Evolutionary conservation across 2,797 vertebrate genomes (phyloP), one percentile per base, ranked within the genome.

Genomic region (Micropoecilia bifurca): DNA sequence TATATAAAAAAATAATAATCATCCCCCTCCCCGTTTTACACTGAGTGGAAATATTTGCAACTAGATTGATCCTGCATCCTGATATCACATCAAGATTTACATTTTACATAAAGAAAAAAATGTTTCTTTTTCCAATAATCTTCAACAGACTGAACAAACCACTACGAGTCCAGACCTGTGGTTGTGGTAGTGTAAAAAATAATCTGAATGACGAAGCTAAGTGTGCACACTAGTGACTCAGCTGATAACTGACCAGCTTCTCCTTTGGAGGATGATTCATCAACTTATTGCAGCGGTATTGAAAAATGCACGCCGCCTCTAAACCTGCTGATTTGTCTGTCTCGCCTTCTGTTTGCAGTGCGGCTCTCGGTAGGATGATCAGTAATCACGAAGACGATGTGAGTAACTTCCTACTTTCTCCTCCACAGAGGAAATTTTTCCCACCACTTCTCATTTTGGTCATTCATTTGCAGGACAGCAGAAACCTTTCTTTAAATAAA

Each of bases 331-430:
- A 41, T 69, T 79, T 18, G 71, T 74, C 47, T 30, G 0, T 75
- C 7, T 88, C 43, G 48, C 74, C 86, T 87, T 78, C 1, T 90
- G 80, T 69, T 39, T 92, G 84, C 88, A 89, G 93, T 93, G 87
- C 90, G 81, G 90, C 85, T 81, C 88, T 81, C 83, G 90, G 77
- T 95, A 98, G 95, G 93, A 98, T 98, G 97, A 96, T 94, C 93
- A 96, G 95, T 80, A 96, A 85, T 91, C 96, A 94, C 50, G 97
- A 97, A 88, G 94, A 94, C 88, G 97, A 98, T 92, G 98, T 99
- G 92, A 97, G 97, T 92, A 46, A 50, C 55, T 33, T 45, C 10
- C 0, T 4, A 0, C 3, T 22, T 8, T 30, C 28, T 55, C 22
- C 46, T 36, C 12, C 1, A 3, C 2, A 47, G 5, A 3, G 41